phyloP scores from a whole-genome alignment of 2,113 vertebrate species.

The Corvus hawaiiensis region DNA sequence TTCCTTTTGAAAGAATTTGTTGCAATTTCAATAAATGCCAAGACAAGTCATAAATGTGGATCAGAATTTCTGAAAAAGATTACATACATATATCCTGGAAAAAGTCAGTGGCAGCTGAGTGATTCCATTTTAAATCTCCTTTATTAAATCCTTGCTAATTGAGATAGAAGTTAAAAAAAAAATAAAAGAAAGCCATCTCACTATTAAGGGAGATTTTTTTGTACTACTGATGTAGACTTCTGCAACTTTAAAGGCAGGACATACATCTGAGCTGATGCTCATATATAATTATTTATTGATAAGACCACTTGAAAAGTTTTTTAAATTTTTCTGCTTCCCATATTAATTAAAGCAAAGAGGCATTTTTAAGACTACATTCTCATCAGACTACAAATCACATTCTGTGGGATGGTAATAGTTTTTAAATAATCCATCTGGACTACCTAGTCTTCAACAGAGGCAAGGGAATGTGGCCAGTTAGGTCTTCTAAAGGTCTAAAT shows the following conservation, averaged over 20 bases:
- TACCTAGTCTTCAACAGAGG: neutral
- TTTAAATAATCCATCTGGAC: neutral
- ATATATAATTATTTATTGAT: neutral
- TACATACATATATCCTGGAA: neutral
- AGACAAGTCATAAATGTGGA: neutral
- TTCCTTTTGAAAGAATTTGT: neutral
- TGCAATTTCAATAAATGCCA: neutral
- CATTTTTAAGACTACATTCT: neutral
- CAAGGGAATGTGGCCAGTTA: neutral
- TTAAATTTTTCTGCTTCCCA: neutral
- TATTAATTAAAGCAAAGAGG: neutral
- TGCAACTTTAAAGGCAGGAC: neutral
- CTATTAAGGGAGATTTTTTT: neutral
- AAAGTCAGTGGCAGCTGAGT: neutral
- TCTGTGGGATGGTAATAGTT: neutral
- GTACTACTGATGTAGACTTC: neutral
- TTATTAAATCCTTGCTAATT: neutral
- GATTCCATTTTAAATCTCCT: neutral
- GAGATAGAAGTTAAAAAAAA: neutral
- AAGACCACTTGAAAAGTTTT: neutral
- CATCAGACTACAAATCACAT: neutral
- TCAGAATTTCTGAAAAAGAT: neutral
- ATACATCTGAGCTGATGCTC: neutral
- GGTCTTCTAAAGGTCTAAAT: neutral
- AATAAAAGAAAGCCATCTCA: fast-evolving